Conservation (phyloP, 2,888 invertebrate genomes). For the Acrobeloides nanus region DNA sequence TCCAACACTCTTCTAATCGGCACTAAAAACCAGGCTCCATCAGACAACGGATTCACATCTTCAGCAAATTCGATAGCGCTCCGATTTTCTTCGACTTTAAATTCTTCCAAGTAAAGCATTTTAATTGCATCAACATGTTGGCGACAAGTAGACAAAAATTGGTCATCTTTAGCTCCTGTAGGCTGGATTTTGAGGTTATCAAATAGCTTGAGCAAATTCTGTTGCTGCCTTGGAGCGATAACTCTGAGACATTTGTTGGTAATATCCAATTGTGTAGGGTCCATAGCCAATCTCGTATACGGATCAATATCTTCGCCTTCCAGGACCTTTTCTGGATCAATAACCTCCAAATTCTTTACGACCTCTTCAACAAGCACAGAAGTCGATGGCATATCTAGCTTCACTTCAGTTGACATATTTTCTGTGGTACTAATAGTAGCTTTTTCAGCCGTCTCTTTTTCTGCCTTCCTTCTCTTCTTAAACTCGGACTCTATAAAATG, state of each 20-base stretch:
- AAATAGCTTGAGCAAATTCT: constrained; percentile 37
- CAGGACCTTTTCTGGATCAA: constrained; percentile 28
- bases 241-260: constrained; percentile 35
- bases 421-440: neutral
- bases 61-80: constrained; percentile 28
- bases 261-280: constrained; percentile 45
- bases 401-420: constrained; percentile 6
- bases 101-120: constrained; percentile 41
- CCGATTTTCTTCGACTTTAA: constrained; percentile 21
- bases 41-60: constrained; percentile 38
- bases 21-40: constrained; percentile 41
- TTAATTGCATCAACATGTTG: constrained; percentile 36
- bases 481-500: neutral
- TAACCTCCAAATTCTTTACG: constrained; percentile 43
- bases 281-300: constrained; percentile 41
- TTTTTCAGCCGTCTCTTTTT: constrained; percentile 1
- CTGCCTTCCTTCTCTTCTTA: neutral
- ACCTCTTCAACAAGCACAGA: constrained; percentile 25
- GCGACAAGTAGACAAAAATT: constrained; percentile 14
- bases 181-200: constrained; percentile 29
- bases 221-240: constrained; percentile 34
- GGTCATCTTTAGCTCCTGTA: constrained; percentile 2
- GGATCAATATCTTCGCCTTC: constrained; percentile 31
- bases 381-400: constrained; percentile 10
- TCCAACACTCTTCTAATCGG: constrained; percentile 39